Base-by-base conservation (phyloP, 2,888 invertebrate genomes). In the Callosobruchus maculatus region DNA sequence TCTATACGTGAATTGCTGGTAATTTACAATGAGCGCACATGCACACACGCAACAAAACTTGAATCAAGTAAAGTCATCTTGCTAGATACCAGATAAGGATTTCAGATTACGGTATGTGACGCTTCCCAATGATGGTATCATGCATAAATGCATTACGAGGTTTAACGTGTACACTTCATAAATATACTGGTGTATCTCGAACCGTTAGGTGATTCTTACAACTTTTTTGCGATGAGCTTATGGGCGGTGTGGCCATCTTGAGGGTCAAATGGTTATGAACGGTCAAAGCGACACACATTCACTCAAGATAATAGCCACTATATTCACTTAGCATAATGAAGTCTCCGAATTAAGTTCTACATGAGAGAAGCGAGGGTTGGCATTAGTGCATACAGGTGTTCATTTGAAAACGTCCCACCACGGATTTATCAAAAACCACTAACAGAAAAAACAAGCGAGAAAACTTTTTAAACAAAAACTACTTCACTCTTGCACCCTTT, bases 31-130 rank as follows among this genome's bases (percentile, higher is more conserved):
- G 49, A 49, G 49, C 49, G 49, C 49, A 18, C 49, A 49, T 49
- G 49, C 49, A 49, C 49, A 49, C 49, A 49, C 49, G 49, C 49
- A 49, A 49, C 49, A 1, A 49, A 49, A 49, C 49, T 49, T 49
- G 49, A 13, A 49, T 49, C 49, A 49, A 49, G 49, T 49, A 13
- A 49, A 49, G 49, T 49, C 49, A 49, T 49, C 49, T 49, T 18
- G 49, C 49, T 72, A 72, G 72, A 72, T 72, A 68, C 71, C 73
- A 72, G 72, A 72, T 72, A 72, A 72, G 68, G 69, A 66, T 72
- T 49, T 72, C n/a, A 68, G 72, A 72, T 72, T 72, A 72, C 72
- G 72, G 72, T 72, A 72, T 72, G 72, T 72, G 72, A 72, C 72
- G 49, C 49, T 49, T 49, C 49, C 49, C 49, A 49, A 49, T 49